Evolutionary conservation across 2,797 vertebrate species (phyloP), one percentile per base, ranked within the genome.

Genomic region (Fringilla coelebs): DNA sequence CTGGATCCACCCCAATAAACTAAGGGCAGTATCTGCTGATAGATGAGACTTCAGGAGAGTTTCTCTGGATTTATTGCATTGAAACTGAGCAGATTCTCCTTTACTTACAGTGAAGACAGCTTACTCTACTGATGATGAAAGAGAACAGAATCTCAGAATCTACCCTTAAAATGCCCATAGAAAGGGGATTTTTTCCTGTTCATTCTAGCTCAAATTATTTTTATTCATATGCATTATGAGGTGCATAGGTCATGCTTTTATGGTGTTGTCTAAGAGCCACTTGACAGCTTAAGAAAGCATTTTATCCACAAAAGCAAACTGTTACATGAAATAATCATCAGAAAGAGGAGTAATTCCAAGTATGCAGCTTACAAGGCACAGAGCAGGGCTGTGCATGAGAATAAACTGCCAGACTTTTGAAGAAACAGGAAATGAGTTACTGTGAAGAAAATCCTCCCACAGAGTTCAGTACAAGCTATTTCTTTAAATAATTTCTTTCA

Each of bases 221-320:
- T 88, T 93, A 57, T 76, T 90, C 60, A 46, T 83, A 57, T 57
- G 67, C 63, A 81, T 78, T 38, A 49, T 73, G 46, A 84, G 67
- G 74, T 79, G 48, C 51, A 79, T 48, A 76, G 85, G 85, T 93
- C 87, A 76, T 3, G 0, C 66, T 78, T 79, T 91, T 94, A 84
- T 61, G 55, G 63, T 82, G 76, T 36, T 48, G 36, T 66, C 43
- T 70, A 25, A 86, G 85, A 70, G 89, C 14, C 41, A 68, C 46
- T 68, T 57, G 78, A 92, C 76, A 86, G 70, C 54, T 70, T 86
- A 88, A 91, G 78, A 88, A 93, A 93, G 84, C 61, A 58, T 94
- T 95, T 89, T 91, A 60, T 65, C 90, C 79, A 84, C 89, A 88
- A 60, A 93, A 92, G 70, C 73, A 86, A 91, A 75, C 60, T 88